Evolutionary conservation across 2,797 vertebrate species (phyloP).

Genomic region (Uromys caudimaculatus): DNA sequence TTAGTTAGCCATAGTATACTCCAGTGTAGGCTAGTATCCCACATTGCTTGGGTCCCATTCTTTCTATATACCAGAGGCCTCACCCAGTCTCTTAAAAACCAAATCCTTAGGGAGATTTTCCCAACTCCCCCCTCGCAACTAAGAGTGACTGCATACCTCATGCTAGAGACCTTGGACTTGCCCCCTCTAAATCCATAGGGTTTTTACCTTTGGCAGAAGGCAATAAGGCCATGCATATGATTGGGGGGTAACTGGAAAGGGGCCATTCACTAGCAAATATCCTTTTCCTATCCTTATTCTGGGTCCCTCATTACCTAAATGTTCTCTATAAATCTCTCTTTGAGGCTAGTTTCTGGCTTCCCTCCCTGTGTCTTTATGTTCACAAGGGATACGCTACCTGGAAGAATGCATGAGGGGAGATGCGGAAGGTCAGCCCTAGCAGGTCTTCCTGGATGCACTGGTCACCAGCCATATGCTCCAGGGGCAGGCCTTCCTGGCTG

Average conservation of each 20-base stretch:
- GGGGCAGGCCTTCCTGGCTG: constrained; percentile 93
- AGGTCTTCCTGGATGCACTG: constrained; percentile 94
- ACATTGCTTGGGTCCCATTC: no score
- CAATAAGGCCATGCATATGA: not conserved
- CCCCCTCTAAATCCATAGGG: not conserved
- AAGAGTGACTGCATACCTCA: not conserved
- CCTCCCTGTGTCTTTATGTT: not conserved
- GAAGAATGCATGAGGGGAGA: constrained; percentile 98
- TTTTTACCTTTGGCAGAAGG: not conserved
- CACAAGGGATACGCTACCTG: constrained; percentile 88
- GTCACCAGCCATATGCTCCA: constrained; percentile 94
- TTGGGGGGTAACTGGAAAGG: not conserved
- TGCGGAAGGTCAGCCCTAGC: constrained; percentile 95
- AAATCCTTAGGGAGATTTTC: not conserved
- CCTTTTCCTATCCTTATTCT: not conserved
- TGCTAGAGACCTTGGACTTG: not conserved
- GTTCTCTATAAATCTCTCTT: not conserved
- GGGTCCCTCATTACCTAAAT: not conserved
- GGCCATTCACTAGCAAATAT: not conserved
- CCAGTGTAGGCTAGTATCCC: not conserved
- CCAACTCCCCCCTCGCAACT: not conserved
- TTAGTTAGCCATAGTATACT: rapidly evolving
- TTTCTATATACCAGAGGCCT: not conserved
- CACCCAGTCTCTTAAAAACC: not conserved
- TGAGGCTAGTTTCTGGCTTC: not conserved